phyloP scores from a whole-genome alignment of 2,888 invertebrate species.

The Dolichomitus sp. region DNA sequence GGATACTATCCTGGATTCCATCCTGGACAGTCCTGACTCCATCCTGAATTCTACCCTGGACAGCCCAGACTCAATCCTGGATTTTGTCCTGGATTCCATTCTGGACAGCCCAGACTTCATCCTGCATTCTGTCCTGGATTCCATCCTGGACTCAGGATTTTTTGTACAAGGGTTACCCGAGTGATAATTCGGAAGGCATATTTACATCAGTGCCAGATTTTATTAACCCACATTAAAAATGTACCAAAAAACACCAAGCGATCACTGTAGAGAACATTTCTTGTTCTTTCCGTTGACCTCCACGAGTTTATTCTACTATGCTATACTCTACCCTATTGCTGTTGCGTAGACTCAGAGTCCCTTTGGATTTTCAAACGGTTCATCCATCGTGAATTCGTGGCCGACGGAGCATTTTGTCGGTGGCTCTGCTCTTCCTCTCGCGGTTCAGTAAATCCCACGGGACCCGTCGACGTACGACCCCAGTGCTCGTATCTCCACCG shows the following conservation, averaged over 20 bases:
- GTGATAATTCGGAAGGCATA: too few relatives aligned
- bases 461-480: slow-evolving; percentile 52
- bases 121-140: too few relatives aligned
- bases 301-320: slow-evolving; percentile 3
- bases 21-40: too few relatives aligned
- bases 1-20: too few relatives aligned
- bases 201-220: too few relatives aligned
- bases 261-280: background rate
- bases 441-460: slow-evolving; percentile 53
- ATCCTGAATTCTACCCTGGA: too few relatives aligned
- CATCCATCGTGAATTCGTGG: slow-evolving; percentile 47
- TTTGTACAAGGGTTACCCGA: too few relatives aligned
- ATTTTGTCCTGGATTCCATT: too few relatives aligned
- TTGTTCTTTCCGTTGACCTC: background rate
- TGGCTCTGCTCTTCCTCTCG: slow-evolving; percentile 19
- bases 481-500: slow-evolving; percentile 49
- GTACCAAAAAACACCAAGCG: background rate
- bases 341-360: slow-evolving; percentile 13
- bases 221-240: too few relatives aligned
- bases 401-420: slow-evolving; percentile 51
- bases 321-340: slow-evolving; percentile 1
- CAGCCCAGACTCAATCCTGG: too few relatives aligned
- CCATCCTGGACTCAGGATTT: too few relatives aligned
- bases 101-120: too few relatives aligned
- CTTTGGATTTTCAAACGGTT: slow-evolving; percentile 51